Evolutionary conservation across 2,113 vertebrate genomes (phyloP).

Genomic region (Gobio gobio): DNA sequence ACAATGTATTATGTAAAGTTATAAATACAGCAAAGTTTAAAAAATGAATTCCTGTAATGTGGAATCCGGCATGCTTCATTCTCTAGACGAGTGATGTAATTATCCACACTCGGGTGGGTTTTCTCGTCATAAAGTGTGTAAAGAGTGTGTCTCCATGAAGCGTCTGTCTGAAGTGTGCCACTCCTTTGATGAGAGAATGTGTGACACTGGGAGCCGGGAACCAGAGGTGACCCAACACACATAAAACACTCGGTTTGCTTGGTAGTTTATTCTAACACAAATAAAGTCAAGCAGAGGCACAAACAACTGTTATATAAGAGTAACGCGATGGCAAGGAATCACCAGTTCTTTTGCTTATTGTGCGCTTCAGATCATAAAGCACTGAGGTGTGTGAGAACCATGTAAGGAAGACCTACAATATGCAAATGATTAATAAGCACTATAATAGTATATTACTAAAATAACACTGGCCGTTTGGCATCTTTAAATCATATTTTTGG

Average conservation of each 20-base stretch:
- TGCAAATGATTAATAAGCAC: too few relatives aligned
- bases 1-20: too few relatives aligned
- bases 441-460: background rate
- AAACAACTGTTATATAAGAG: background rate
- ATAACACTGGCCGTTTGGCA: background rate
- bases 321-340: too few relatives aligned
- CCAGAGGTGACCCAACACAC: background rate
- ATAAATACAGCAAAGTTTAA: too few relatives aligned
- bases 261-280: background rate
- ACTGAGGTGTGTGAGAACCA: background rate
- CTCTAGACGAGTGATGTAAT: background rate
- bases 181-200: constrained; percentile 27
- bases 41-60: background rate
- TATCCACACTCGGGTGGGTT: background rate
- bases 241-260: background rate
- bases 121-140: background rate
- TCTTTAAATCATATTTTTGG: background rate
- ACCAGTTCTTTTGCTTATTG: background rate
- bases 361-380: background rate
- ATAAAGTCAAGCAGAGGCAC: background rate
- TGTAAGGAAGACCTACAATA: background rate
- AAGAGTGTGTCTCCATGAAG: constrained; percentile 22
- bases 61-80: background rate
- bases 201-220: background rate
- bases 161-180: constrained; percentile 15